These are phyloP conservation scores for Malurus splendens DNA, from an alignment of 2,797 vertebrate genomes.

Conservation along the genomic window DNA sequence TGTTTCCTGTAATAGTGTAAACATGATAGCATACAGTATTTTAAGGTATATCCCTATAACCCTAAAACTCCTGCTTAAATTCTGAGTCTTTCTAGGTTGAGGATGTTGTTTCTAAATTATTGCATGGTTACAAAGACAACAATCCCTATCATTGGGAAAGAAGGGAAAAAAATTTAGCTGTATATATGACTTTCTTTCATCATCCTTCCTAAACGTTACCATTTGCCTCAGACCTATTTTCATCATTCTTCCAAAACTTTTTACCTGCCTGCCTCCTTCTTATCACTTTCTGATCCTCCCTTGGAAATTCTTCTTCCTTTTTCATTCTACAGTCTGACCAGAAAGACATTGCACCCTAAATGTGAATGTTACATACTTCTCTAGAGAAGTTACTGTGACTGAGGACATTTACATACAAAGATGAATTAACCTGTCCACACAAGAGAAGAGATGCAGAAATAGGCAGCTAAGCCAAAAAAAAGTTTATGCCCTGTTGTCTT, in stretches of 20 bases:
- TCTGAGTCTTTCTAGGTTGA: neutral
- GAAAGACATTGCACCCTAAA: neutral
- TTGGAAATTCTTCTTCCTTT: neutral
- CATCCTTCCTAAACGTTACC: neutral
- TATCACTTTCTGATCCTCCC: neutral
- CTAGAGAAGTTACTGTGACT: neutral
- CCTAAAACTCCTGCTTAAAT: neutral
- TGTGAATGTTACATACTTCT: neutral
- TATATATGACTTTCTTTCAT: neutral
- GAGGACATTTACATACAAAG: neutral
- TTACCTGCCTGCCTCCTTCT: neutral
- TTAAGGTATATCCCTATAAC: neutral
- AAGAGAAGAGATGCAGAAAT: neutral
- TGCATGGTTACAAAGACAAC: neutral
- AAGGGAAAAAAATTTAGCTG: fast-evolving
- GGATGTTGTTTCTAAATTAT: neutral
- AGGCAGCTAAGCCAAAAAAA: neutral
- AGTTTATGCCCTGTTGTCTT: neutral
- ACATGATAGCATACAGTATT: neutral
- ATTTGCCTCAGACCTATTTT: neutral
- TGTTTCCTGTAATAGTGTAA: neutral
- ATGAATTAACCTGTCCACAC: neutral
- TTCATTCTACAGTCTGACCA: neutral
- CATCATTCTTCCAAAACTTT: neutral
- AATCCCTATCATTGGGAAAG: fast-evolving